phyloP scores from a whole-genome alignment of 2,797 vertebrate genomes.

The Salarias fasciatus region DNA sequence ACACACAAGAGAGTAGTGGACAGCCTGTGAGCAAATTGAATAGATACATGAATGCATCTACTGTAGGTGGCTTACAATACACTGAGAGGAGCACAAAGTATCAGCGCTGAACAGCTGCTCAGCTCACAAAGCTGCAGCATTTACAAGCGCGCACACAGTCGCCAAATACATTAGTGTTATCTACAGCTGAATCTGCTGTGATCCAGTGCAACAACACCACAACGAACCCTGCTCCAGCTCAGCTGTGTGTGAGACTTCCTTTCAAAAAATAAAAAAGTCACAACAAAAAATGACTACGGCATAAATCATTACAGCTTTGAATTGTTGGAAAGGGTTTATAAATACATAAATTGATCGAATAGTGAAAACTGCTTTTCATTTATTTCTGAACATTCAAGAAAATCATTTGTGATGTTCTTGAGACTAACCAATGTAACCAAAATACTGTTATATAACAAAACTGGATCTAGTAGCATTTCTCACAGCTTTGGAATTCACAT shows the following conservation, averaged over 20 bases:
- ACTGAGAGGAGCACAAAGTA: conserved; percentile 8
- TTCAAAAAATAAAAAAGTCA: no score
- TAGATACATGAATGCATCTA: conserved; percentile 2
- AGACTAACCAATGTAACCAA: no score
- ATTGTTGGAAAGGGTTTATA: no score
- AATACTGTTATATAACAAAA: no score
- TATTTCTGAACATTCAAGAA: no score
- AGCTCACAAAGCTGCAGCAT: conserved; percentile 5
- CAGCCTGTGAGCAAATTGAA: conserved; percentile 8
- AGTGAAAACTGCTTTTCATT: no score
- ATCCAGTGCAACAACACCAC: background rate
- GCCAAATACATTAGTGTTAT: background rate
- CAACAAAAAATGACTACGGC: background rate
- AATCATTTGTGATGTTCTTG: no score
- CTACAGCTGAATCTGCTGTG: conserved; percentile 2
- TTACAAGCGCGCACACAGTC: background rate
- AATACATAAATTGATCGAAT: no score
- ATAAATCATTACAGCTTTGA: no score
- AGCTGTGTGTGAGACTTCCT: background rate
- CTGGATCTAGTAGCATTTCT: no score
- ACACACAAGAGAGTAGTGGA: conserved; percentile 4
- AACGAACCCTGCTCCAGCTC: background rate
- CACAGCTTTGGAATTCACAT: no score
- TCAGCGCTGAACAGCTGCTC: background rate
- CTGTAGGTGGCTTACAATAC: background rate